phyloP scores from a whole-genome alignment of 2,797 vertebrate genomes.

The Fistularia tabacaria region DNA sequence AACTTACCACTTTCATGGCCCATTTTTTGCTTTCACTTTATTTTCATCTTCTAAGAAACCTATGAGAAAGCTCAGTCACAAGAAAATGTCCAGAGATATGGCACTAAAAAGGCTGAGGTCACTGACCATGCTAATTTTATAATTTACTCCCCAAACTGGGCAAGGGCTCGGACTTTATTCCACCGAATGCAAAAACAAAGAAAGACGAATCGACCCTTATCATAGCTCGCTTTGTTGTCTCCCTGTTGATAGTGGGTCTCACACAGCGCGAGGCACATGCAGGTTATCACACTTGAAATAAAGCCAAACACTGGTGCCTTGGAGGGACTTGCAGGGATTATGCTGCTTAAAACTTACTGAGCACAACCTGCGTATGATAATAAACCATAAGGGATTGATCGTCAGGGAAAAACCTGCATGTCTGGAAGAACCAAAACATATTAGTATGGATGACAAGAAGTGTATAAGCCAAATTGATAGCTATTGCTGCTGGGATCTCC shows the following conservation, averaged over 20 bases:
- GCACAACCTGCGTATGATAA: conserved; percentile 18
- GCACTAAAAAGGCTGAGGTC: too few relatives aligned
- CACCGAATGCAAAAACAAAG: neutral
- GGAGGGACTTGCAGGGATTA: conserved; percentile 27
- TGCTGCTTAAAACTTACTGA: conserved; percentile 27
- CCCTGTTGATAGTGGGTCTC: conserved; percentile 8
- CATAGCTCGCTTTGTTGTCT: conserved; percentile 26
- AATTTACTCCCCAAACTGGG: too few relatives aligned
- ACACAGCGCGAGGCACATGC: conserved; percentile 18
- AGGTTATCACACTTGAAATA: conserved; percentile 30
- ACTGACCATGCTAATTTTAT: neutral
- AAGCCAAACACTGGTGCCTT: conserved; percentile 22
- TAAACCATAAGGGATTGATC: conserved; percentile 28
- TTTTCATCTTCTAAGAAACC: too few relatives aligned
- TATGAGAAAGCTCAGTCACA: neutral
- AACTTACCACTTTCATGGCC: too few relatives aligned
- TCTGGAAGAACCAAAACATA: conserved; percentile 28
- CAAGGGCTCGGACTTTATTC: too few relatives aligned
- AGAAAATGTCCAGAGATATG: too few relatives aligned
- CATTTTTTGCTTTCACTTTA: too few relatives aligned
- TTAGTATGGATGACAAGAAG: conserved; percentile 37
- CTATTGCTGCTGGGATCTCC: conserved; percentile 27
- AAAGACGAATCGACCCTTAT: conserved; percentile 36
- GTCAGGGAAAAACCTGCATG: conserved; percentile 1
- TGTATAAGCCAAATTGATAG: conserved; percentile 25